Base-by-base conservation (phyloP, 1,140 invertebrate species). In the Ridgeia piscesae region DNA sequence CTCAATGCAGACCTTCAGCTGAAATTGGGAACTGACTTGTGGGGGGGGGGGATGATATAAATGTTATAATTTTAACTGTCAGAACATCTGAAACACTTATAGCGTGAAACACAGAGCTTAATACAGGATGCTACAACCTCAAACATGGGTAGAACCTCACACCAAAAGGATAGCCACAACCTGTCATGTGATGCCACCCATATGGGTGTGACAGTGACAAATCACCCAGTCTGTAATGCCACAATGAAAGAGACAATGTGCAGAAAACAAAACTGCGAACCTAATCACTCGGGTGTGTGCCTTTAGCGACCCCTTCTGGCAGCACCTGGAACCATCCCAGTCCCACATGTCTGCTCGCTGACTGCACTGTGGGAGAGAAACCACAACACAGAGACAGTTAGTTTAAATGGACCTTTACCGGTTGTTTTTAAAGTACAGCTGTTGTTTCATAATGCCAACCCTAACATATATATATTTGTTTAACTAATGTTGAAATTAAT, bases 241-340 rank as follows among this genome's bases (percentile, higher is more conserved):
- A 42, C 58, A 77, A 2, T 8, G 17, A 2, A 77, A 21, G 58
- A 77, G 27, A 77, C 58, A 77, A 21, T 77, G 17, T 77, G 89
- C 17, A 91, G 14, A 8, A 35, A 91, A 91, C 34, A 14, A 21
- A 33, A 42, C 33, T 27, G 31, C 33, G 92, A 93, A 95, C 95
- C 95, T 96, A 17, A 99, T 98, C 14, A 98, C 98, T 94, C 98
- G 96, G 0, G 98, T 98, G 94, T 99, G 98, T 27, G 97, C 97
- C 92, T 97, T 97, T 88, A 99, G 95, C n/a, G 97, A 97, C 94
- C 97, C 97, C 88, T 97, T 92, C 97, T 97, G 93, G 97, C 97
- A 8, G 98, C 96, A 92, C 98, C 97, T 34, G 34, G 96, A 96
- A 91, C 95, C 94, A 33, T 96, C 96, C 97, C 98, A 98, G 92